These are phyloP conservation scores for Eucidaris tribuloides DNA, from an alignment of 35 echinoderm and acorn worm genomes.

Conservation along the genomic window DNA sequence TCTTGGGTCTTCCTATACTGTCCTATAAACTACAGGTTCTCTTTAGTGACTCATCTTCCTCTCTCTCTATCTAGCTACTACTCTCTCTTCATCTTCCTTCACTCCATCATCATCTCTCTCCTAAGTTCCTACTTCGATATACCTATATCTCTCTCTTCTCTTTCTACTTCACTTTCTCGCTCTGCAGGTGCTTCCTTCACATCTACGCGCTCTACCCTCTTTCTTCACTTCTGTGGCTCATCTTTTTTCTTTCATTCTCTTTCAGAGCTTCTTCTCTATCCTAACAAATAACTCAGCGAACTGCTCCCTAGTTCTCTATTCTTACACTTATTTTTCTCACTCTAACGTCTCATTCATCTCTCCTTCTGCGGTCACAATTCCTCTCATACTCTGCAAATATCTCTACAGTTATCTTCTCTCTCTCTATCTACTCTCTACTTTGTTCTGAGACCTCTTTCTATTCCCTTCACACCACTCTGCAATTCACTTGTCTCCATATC, in stretches of 20 bases:
- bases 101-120: not conserved
- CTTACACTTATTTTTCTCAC: not conserved
- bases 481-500: not conserved
- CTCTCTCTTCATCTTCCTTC: not conserved
- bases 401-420: not conserved
- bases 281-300: no score
- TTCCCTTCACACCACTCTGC: not conserved
- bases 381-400: not conserved
- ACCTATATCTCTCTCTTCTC: not conserved
- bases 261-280: no score
- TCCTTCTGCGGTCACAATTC: not conserved
- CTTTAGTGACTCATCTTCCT: not conserved
- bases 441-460: not conserved
- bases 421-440: not conserved
- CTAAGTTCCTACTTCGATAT: not conserved
- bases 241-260: no score
- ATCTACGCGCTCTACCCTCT: not conserved
- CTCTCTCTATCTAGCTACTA: not conserved
- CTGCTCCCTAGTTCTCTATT: no score
- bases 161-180: not conserved
- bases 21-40: not conserved
- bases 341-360: not conserved
- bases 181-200: not conserved
- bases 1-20: not conserved
- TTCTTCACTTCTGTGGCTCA: not conserved